Conservation (phyloP, 2,888 invertebrate species). For the Cancer borealis region DNA sequence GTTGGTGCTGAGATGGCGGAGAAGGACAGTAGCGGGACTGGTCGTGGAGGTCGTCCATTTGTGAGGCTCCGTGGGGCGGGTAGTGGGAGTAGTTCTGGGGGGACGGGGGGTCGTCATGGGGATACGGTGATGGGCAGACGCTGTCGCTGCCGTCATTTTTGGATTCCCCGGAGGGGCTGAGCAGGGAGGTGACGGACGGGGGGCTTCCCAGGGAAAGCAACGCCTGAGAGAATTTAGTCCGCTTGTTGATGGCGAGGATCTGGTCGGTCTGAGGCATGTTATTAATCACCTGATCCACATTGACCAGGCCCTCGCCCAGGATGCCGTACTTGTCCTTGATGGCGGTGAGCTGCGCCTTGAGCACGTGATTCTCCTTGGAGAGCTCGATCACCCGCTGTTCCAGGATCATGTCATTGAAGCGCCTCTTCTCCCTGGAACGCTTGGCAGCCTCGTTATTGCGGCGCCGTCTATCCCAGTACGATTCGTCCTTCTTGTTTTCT, state of each 20-base stretch:
- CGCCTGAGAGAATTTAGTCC: conserved; percentile 83
- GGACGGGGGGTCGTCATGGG: conserved; percentile 57
- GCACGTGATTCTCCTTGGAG: conserved; percentile 95
- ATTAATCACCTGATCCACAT: conserved; percentile 92
- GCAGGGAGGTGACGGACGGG: conserved; percentile 64
- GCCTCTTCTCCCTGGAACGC: conserved; percentile 95
- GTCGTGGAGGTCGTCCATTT: conserved; percentile 84
- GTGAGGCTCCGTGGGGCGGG: conserved; percentile 25
- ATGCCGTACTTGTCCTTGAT: conserved; percentile 96
- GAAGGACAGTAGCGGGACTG: conserved; percentile 85
- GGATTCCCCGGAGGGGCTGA: conserved; percentile 57
- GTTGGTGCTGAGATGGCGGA: conserved; percentile 62
- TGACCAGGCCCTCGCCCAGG: conserved; percentile 91
- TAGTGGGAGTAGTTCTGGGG: conserved; percentile 64
- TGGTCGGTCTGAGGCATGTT: conserved; percentile 91
- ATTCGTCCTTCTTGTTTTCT: conserved; percentile 97
- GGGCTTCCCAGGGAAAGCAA: conserved; percentile 57
- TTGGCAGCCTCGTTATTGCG: conserved; percentile 99
- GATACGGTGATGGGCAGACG: conserved; percentile 49
- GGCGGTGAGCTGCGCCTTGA: conserved; percentile 94
- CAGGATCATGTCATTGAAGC: conserved; percentile 97
- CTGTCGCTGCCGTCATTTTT: background rate
- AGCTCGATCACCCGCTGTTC: conserved; percentile 96
- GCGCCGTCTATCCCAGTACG: conserved; percentile 97
- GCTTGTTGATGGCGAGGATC: conserved; percentile 90